phyloP scores from a whole-genome alignment of 2,113 vertebrate species.

The Entosphenus tridentatus region DNA sequence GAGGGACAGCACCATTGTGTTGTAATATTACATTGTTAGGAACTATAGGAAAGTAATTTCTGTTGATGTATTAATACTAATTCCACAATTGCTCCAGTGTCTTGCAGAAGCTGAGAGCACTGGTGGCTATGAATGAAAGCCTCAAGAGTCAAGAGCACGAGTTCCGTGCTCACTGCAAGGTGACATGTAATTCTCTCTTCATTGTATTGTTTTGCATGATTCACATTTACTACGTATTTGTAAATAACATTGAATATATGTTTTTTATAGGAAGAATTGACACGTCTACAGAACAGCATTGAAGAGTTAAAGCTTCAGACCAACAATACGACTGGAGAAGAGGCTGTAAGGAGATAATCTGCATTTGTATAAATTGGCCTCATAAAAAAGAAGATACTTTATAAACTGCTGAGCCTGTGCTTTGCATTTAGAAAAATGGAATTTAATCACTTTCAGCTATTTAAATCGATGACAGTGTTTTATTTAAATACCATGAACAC shows the following conservation, averaged over 20 bases:
- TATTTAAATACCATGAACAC: no score
- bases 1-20: no score
- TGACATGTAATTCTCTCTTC: slow-evolving; percentile 15
- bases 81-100: slow-evolving; percentile 20
- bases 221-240: not conserved
- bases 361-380: not conserved
- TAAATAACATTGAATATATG: not conserved
- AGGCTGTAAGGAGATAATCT: slow-evolving; percentile 28
- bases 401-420: not conserved
- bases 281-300: slow-evolving; percentile 55
- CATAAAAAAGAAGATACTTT: not conserved
- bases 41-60: no score
- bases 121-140: slow-evolving; percentile 75
- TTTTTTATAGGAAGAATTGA: slow-evolving; percentile 61
- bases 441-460: no score
- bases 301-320: slow-evolving; percentile 38
- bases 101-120: slow-evolving; percentile 45
- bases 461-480: no score
- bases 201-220: not conserved
- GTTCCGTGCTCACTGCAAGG: slow-evolving; percentile 70
- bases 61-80: no score
- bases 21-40: no score
- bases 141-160: slow-evolving; percentile 77
- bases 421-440: not conserved
- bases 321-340: slow-evolving; percentile 27